Base-by-base conservation (phyloP, 1,140 invertebrate genomes). In the Orchesella cincta region DNA sequence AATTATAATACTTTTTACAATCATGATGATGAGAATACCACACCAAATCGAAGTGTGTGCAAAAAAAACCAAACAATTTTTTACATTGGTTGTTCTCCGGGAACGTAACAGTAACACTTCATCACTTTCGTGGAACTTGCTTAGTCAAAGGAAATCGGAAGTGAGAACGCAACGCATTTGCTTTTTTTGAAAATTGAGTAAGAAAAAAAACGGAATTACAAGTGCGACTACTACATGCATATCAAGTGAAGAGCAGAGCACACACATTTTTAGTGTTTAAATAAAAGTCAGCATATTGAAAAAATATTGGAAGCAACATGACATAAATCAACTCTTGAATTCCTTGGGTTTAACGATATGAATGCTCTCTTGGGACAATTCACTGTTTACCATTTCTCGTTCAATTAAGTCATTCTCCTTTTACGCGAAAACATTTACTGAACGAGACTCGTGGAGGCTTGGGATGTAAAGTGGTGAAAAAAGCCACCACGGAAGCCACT, bases 281-380 rank as follows among this genome's bases (percentile, higher is more conserved):
- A 67, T 33, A 33, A 67, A 67, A 29, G 62, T 3, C 28, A 33
- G 31, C 31, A 67, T n/a, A 67, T 67, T 67, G 62, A 67, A 67
- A 67, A 67, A 67, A 67, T 67, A 67, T 67, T 67, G 62, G 62
- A 31, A 67, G 62, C 62, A 67, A 33, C 62, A 67, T 23, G n/a
- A 29, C 62, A 67, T 67, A 67, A 67, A 67, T 67, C 62, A 67
- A 67, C 28, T 2, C 23, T 12, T 2, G 31, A n/a, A 67, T 14
- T 67, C 5, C 33, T 67, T 67, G 2, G 62, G 8, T 33, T 67
- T 31, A 29, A 33, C n/a, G 62, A 14, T 67, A 67, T 67, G 62
- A 67, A 67, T 33, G 31, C 31, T 33, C 62, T 33, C 62, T 5
- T 67, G 62, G 62, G 62, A 67, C 62, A 31, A 29, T 67, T 16